These are phyloP conservation scores for Vesta saturnalis DNA, from an alignment of 2,888 invertebrate genomes.

Conservation along the genomic window DNA sequence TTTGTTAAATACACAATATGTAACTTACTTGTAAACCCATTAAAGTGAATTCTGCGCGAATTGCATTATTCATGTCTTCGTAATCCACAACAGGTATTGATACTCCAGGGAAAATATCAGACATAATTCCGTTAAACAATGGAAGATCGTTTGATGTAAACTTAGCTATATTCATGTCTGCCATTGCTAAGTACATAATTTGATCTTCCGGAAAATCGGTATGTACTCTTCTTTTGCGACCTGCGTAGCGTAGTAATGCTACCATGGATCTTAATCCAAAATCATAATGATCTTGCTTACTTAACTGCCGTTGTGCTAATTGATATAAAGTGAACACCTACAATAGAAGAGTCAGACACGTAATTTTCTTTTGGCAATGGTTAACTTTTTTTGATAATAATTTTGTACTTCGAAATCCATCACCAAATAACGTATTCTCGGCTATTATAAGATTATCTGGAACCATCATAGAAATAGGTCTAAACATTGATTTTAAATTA, in stretches of 20 bases:
- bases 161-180: slow-evolving; percentile 91
- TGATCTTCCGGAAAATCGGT: slow-evolving; percentile 78
- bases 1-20: no score
- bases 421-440: slow-evolving; percentile 88
- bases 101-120: slow-evolving; percentile 86
- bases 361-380: no score
- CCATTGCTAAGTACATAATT: slow-evolving; percentile 82
- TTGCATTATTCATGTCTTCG: slow-evolving; percentile 75
- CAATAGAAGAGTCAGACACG: no score
- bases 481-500: slow-evolving; percentile 92
- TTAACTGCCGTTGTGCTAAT: slow-evolving; percentile 85
- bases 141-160: slow-evolving; percentile 87
- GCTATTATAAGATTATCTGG: slow-evolving; percentile 90
- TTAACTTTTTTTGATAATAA: slow-evolving; percentile 65
- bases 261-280: slow-evolving; percentile 91
- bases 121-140: slow-evolving; percentile 85
- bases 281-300: slow-evolving; percentile 91
- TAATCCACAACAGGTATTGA: slow-evolving; percentile 81
- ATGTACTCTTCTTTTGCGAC: slow-evolving; percentile 78
- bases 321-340: slow-evolving; percentile 84
- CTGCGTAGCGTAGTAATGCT: slow-evolving; percentile 85
- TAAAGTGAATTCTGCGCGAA: slow-evolving; percentile 70
- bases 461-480: slow-evolving; percentile 93
- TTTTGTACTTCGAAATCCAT: slow-evolving; percentile 85
- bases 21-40: slow-evolving; percentile 67